Evolutionary conservation across 2,797 vertebrate genomes (phyloP), one percentile per base, ranked within the genome.

Genomic region (Oreochromis grahami): DNA sequence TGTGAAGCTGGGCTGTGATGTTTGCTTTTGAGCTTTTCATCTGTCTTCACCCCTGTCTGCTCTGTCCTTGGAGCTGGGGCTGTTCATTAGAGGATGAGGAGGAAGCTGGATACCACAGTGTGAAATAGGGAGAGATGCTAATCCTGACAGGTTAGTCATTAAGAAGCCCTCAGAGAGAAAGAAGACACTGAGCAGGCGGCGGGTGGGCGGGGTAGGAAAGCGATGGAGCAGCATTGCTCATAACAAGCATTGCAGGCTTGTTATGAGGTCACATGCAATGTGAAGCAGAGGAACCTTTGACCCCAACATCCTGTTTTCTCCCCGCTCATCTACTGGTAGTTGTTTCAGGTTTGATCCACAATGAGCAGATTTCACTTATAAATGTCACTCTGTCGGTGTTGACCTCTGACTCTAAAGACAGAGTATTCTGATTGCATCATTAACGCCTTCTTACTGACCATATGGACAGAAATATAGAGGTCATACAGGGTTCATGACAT

Each of bases 61-160:
- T 88, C 89, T 45, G 86, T 94, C 93, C 93, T 93, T 92, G 92
- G 89, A 93, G 89, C 60, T 26, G 14, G 15, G n/a, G 72, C 65
- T 89, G 91, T 90, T 93, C 92, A 91, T 95, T 92, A 93, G 83
- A 87, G 84, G 84, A 92, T 84, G 91, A 93, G 86, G 79, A 91
- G 82, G 86, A 89, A 85, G 91, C 82, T 88, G 91, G 88, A 92
- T 86, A 88, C 78, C 85, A 74, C 77, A 86, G 92, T 94, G 92
- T 94, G 93, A 94, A 94, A 93, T 87, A 89, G 70, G 83, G 81
- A 92, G 92, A 90, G 90, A 93, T 93, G 92, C 87, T 94, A 94
- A 95, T 95, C 89, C 92, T 94, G 93, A 94, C 94, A 95, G 91
- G 93, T 93, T 91, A 90, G 93, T 93, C 94, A 93, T 95, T 95